Evolutionary conservation across 2,888 invertebrate genomes (phyloP).

Genomic region (Synanthedon vespiformis): DNA sequence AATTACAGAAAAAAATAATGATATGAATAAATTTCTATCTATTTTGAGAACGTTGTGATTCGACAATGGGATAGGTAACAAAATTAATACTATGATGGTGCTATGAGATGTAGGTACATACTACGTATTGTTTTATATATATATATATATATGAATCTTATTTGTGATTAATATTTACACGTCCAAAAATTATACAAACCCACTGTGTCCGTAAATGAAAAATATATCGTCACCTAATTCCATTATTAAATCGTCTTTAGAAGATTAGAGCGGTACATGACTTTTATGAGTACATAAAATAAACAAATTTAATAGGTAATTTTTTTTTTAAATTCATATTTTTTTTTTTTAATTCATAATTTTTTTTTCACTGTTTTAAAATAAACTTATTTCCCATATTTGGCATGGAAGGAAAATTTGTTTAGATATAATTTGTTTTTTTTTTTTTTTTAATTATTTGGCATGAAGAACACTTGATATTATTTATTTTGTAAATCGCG

Average conservation of each 20-base stretch:
- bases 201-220: conserved; percentile 47
- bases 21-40: too few species aligned
- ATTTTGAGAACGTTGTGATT: too few species aligned
- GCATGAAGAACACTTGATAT: not conserved
- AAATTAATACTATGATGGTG: too few species aligned
- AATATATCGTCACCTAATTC: conserved; percentile 55
- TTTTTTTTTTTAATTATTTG: not conserved
- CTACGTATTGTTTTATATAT: too few species aligned
- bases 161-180: not conserved
- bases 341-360: too few species aligned
- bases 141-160: too few species aligned
- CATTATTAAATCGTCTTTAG: conserved; percentile 41
- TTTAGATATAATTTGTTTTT: not conserved
- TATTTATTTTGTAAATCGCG: not conserved
- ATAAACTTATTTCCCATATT: not conserved
- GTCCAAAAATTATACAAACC: conserved; percentile 43
- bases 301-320: not conserved
- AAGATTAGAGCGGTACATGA: not conserved
- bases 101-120: too few species aligned
- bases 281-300: not conserved
- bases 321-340: too few species aligned
- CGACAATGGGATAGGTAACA: too few species aligned
- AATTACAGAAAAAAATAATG: too few species aligned
- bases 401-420: not conserved
- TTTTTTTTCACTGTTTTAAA: too few species aligned